Evolutionary conservation across 2,797 vertebrate species (phyloP), one percentile per base, ranked within the genome.

Genomic region (Vespertilio murinus): DNA sequence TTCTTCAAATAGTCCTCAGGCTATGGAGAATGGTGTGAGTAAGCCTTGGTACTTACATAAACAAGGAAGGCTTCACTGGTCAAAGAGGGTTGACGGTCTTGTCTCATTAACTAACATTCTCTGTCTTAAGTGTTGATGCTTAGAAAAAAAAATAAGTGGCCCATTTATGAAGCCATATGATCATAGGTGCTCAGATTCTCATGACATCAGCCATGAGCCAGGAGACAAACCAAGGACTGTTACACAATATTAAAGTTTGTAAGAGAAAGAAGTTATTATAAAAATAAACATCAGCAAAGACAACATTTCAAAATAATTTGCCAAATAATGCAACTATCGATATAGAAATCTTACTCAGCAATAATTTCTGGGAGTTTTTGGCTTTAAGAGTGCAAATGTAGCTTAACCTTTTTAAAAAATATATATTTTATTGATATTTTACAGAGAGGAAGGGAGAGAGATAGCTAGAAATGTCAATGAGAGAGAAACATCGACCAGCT

Each of bases 201-300:
- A 79, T 56, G 65, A 47, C n/a, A 71, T 70, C 17, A 59, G 25
- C n/a, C 59, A 56, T n/a, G 49, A 91, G 14, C 28, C 35, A 79
- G 42, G 73, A 64, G 28, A 85, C 13, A 85, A 74, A 74, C 18
- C 28, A 77, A 92, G 64, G 8, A 56, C 17, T 28, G 3, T n/a
- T n/a, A 28, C 0, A 22, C 28, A 59, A 33, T 73, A 89, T 75
- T 87, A 91, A 61, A 83, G 30, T 86, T 74, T 14, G 40, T 49
- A 9, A 47, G 23, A 28, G 3, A 11, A n/a, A 47, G 54, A 73
- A 69, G 71, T 38, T 28, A 73, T 22, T 45, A 22, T 30, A 18
- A 71, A 40, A 40, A 54, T n/a, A 61, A 83, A 30, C 33, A 47
- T 38, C 47, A 47, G 30, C 20, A 80, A 71, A 73, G 22, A 77